Evolutionary conservation across 2,797 vertebrate species (phyloP).

Genomic region (Sebastes flavidus): DNA sequence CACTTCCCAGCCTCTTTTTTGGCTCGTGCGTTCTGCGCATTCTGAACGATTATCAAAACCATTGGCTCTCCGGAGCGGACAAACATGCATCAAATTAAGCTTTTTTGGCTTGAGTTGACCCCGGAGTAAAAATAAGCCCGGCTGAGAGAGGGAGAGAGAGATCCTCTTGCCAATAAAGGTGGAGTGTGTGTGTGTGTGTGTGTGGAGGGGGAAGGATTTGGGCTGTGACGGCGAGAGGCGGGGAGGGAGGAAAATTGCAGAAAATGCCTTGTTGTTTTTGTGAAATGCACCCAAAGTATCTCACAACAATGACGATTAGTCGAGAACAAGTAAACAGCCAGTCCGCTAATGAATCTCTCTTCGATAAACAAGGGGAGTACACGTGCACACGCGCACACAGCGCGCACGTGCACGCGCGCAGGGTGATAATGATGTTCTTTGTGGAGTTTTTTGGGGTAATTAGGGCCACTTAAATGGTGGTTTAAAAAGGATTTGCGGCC

Average conservation of each 20-base stretch:
- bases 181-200: neutral
- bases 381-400: constrained; percentile 25
- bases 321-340: constrained; percentile 63
- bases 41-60: constrained; percentile 66
- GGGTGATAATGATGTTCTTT: constrained; percentile 74
- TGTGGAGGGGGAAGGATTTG: neutral
- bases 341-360: constrained; percentile 70
- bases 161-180: constrained; percentile 10
- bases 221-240: neutral
- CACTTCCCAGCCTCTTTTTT: constrained; percentile 14
- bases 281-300: constrained; percentile 64
- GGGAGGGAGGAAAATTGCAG: neutral
- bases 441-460: constrained; percentile 70
- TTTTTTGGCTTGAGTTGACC: constrained; percentile 61
- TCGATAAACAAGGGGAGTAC: constrained; percentile 60
- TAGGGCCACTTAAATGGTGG: constrained; percentile 63
- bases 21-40: constrained; percentile 14
- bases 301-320: constrained; percentile 66
- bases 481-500: constrained; percentile 72
- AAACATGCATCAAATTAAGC: constrained; percentile 65
- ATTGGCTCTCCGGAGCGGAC: constrained; percentile 45
- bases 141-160: neutral
- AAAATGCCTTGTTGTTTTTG: constrained; percentile 64
- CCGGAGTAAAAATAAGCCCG: constrained; percentile 16
- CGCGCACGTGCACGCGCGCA: constrained; percentile 1